These are phyloP conservation scores for Philopotamus ludificatus DNA, from an alignment of 1,140 invertebrate genomes.

Conservation along the genomic window DNA sequence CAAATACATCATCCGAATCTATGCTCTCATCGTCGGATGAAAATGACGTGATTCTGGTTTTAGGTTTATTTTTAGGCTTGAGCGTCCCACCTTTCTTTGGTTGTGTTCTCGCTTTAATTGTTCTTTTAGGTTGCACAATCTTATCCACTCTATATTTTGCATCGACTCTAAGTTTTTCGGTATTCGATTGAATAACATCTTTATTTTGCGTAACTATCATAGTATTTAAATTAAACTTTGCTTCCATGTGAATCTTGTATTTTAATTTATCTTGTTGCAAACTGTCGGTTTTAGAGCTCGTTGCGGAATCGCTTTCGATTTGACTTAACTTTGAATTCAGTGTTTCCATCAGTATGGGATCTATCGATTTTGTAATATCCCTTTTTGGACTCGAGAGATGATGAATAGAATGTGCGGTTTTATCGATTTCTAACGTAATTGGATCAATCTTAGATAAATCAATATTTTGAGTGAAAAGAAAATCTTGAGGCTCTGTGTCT, in stretches of 20 bases:
- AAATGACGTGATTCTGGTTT: conserved; percentile 69
- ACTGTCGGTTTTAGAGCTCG: conserved; percentile 67
- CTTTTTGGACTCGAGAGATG: conserved; percentile 64
- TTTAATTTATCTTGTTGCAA: conserved; percentile 60
- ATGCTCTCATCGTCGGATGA: conserved; percentile 70
- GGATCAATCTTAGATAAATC: conserved; percentile 69
- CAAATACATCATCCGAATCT: conserved; percentile 71
- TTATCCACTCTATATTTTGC: conserved; percentile 57
- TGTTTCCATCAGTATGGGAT: conserved; percentile 64
- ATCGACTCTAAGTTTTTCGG: conserved; percentile 56
- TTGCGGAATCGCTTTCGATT: conserved; percentile 70
- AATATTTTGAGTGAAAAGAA: conserved; percentile 70
- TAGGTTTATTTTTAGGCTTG: conserved; percentile 58
- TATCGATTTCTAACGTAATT: conserved; percentile 66
- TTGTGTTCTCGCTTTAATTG: conserved; percentile 56
- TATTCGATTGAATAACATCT: conserved; percentile 50
- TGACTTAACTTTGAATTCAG: conserved; percentile 70
- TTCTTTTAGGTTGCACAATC: conserved; percentile 55
- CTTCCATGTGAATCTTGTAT: conserved; percentile 55
- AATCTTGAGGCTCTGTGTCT: conserved; percentile 56
- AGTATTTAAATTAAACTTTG: conserved; percentile 53
- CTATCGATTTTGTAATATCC: conserved; percentile 65
- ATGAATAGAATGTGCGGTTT: conserved; percentile 60
- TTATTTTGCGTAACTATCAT: conserved; percentile 41
- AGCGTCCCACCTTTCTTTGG: conserved; percentile 56